Percentiles rank a stretch among this genome's conserved stretches.
phyloP scores from a whole-genome alignment of 2,113 vertebrate genomes.

The Leucosticte australis region DNA sequence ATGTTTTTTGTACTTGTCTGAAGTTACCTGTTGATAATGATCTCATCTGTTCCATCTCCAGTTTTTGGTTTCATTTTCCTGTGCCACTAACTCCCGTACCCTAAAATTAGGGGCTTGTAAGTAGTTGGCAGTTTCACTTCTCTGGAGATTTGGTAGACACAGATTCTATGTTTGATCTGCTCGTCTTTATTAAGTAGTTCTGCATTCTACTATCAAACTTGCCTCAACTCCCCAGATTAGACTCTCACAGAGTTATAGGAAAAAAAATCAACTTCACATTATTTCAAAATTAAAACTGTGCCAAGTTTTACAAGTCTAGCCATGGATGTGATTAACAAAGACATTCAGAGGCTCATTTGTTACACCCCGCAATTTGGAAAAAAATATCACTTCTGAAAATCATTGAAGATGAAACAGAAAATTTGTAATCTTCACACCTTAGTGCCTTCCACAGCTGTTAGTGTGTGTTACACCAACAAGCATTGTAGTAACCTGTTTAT shows the following conservation, averaged over 20 bases:
- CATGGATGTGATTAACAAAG: neutral
- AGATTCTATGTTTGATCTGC: neutral
- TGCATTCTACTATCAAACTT: neutral
- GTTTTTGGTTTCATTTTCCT: neutral
- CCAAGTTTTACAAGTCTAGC: neutral
- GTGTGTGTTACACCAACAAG: neutral
- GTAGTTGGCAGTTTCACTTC: neutral
- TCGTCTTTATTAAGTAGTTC: neutral
- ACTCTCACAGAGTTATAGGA: neutral
- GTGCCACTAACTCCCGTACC: neutral
- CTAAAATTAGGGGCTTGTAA: neutral
- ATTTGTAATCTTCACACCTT: neutral
- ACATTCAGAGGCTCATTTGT: neutral
- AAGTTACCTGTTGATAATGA: neutral
- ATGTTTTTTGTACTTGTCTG: neutral
- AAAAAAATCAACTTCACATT: neutral
- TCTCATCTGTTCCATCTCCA: conserved; percentile 5
- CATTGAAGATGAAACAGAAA: neutral
- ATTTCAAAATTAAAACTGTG: neutral
- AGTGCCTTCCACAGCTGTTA: neutral
- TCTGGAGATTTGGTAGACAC: neutral
- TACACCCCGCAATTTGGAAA: neutral
- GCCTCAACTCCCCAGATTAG: neutral
- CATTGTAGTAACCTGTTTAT: neutral
- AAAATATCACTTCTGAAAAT: neutral